Conservation (phyloP, 2,113 vertebrate species). For the Myotis yumanensis region DNA sequence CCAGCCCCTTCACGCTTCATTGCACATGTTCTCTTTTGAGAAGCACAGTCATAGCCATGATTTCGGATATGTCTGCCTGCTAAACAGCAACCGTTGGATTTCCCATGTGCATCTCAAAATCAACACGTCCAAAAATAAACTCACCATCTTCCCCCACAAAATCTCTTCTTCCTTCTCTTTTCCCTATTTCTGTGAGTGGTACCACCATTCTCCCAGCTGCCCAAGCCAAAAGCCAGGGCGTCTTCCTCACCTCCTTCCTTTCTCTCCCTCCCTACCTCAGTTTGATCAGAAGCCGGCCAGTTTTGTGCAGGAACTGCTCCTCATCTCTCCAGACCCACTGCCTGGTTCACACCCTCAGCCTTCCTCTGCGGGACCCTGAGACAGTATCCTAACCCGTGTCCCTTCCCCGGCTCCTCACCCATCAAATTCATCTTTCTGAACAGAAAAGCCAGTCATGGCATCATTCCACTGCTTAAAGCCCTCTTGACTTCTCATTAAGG, state of each 20-base stretch:
- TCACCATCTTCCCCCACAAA: conserved; percentile 63
- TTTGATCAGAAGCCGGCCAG: background rate
- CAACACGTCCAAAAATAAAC: background rate
- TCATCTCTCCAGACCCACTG: background rate
- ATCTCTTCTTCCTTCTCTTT: conserved; percentile 65
- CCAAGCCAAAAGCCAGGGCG: background rate
- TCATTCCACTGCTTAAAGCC: background rate
- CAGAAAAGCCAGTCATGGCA: background rate
- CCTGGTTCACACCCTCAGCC: background rate
- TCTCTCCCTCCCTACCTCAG: background rate
- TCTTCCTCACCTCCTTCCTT: background rate
- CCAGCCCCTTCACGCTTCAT: background rate
- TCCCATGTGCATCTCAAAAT: conserved; percentile 4
- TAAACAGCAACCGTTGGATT: background rate
- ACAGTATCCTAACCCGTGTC: background rate
- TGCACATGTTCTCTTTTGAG: background rate
- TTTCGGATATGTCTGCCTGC: background rate
- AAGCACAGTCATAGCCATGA: background rate
- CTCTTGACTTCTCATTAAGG: background rate
- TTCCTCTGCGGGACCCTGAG: background rate
- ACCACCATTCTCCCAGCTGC: conserved; percentile 18
- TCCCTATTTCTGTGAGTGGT: conserved; percentile 60
- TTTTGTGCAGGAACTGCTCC: background rate
- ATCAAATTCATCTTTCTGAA: background rate
- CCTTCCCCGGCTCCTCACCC: background rate